phyloP scores from a whole-genome alignment of 2,113 vertebrate genomes.

The Coryphaenoides rupestris region DNA sequence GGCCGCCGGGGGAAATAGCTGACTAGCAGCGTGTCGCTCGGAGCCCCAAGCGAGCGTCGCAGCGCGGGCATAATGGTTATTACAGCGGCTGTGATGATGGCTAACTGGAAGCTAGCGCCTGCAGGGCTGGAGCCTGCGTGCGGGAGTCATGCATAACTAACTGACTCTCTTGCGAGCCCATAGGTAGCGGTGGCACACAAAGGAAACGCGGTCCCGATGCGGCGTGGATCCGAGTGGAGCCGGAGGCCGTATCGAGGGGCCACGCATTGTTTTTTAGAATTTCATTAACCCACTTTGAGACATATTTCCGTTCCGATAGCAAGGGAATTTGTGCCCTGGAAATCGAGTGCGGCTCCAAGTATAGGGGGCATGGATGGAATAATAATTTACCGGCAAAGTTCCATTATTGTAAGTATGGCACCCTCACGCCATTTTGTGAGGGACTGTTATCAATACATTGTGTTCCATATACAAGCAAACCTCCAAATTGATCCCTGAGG shows the following conservation, averaged over 20 bases:
- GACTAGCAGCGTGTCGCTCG: slow-evolving; percentile 20
- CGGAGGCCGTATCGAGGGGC: slow-evolving; percentile 32
- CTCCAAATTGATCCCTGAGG: slow-evolving; percentile 9
- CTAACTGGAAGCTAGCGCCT: neutral
- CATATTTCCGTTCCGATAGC: slow-evolving; percentile 34
- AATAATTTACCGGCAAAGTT: too few species aligned
- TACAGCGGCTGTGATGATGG: slow-evolving; percentile 9
- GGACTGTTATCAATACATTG: too few species aligned
- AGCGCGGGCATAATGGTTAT: neutral
- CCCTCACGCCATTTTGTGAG: too few species aligned
- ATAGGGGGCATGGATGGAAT: slow-evolving; percentile 2
- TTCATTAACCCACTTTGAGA: slow-evolving; percentile 67
- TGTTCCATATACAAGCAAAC: too few species aligned
- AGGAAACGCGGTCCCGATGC: slow-evolving; percentile 27
- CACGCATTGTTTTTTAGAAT: slow-evolving; percentile 52
- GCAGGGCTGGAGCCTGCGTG: slow-evolving; percentile 8
- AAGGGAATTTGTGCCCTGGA: slow-evolving; percentile 54
- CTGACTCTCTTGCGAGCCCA: slow-evolving; percentile 22
- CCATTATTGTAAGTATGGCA: too few species aligned
- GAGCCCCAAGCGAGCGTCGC: slow-evolving; percentile 21
- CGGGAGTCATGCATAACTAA: slow-evolving; percentile 4
- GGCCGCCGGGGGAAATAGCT: slow-evolving; percentile 34
- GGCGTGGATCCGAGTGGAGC: slow-evolving; percentile 52
- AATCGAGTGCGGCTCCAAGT: slow-evolving; percentile 17
- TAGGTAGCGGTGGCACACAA: slow-evolving; percentile 18